Conservation (phyloP, 1,140 invertebrate genomes). For the Rhagoletis pomonella region DNA sequence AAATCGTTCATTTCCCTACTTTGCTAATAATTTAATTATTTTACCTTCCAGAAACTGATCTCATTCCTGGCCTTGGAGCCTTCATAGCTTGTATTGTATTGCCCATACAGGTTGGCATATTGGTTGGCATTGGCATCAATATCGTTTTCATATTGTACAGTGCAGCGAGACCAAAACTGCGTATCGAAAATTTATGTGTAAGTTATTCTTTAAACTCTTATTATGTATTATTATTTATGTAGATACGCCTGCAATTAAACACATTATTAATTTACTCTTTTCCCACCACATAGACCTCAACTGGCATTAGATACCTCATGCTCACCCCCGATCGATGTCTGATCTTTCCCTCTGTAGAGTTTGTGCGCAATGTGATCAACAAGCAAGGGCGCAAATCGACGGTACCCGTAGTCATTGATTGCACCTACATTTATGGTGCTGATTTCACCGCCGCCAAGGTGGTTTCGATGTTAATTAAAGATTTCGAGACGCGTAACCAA, state of each 20-base stretch:
- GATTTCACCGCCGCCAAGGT: conserved; percentile 89
- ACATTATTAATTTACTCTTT: background rate
- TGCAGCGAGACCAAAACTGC: conserved; percentile 90
- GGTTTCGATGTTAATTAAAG: conserved; percentile 80
- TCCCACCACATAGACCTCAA: conserved; percentile 77
- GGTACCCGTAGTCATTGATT: conserved; percentile 87
- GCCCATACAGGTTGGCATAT: conserved; percentile 91
- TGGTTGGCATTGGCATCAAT: conserved; percentile 90
- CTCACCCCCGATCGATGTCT: conserved; percentile 89
- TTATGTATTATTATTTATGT: background rate
- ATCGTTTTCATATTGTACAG: conserved; percentile 92
- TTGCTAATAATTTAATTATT: background rate
- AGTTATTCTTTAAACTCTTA: conserved; percentile 55
- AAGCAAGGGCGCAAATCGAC: conserved; percentile 82
- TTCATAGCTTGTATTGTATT: conserved; percentile 89
- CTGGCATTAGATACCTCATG: conserved; percentile 84
- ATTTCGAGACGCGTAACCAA: conserved; percentile 83
- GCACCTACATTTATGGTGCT: conserved; percentile 87
- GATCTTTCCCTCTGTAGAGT: conserved; percentile 92
- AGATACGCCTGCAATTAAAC: background rate
- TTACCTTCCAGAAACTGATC: conserved; percentile 83
- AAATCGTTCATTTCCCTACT: no score
- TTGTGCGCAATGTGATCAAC: conserved; percentile 86
- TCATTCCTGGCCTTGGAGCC: conserved; percentile 87
- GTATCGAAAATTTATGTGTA: conserved; percentile 81